These are phyloP conservation scores for Zhuqinia jingwanae DNA, from an alignment of 2,888 invertebrate species.

Conservation along the genomic window DNA sequence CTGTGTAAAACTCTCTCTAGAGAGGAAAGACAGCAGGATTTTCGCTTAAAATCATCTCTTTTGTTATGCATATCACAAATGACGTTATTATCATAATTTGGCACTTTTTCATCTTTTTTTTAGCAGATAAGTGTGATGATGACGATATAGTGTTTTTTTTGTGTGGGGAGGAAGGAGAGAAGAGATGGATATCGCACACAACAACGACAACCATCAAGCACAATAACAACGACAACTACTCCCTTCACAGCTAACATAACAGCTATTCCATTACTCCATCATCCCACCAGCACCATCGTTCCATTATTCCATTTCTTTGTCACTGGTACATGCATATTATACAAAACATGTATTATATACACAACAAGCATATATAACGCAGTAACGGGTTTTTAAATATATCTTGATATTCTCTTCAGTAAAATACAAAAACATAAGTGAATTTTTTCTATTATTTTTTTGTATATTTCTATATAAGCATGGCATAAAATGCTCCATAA, in stretches of 20 bases:
- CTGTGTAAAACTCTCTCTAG: slow-evolving; percentile 13
- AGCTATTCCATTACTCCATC: slow-evolving; percentile 32
- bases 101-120: slow-evolving; percentile 78
- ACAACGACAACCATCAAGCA: slow-evolving; percentile 14
- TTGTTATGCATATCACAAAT: slow-evolving; percentile 79
- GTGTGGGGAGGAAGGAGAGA: neutral
- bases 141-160: slow-evolving; percentile 48
- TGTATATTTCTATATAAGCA: neutral
- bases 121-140: slow-evolving; percentile 75
- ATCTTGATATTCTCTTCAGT: slow-evolving; percentile 9
- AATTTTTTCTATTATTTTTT: slow-evolving; percentile 6
- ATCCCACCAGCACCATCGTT: neutral
- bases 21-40: slow-evolving; percentile 75
- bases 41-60: slow-evolving; percentile 78
- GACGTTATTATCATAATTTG: slow-evolving; percentile 78
- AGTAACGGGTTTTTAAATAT: slow-evolving; percentile 26
- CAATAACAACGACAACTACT: slow-evolving; percentile 9
- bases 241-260: slow-evolving; percentile 14
- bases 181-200: slow-evolving; percentile 57
- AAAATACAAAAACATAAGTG: neutral
- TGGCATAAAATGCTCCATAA: no score
- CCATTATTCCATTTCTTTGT: slow-evolving; percentile 42
- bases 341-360: no score
- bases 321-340: no score
- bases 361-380: no score